These are phyloP conservation scores for Chaetophractus vellerosus DNA, from an alignment of 2,797 vertebrate species.

Conservation along the genomic window DNA sequence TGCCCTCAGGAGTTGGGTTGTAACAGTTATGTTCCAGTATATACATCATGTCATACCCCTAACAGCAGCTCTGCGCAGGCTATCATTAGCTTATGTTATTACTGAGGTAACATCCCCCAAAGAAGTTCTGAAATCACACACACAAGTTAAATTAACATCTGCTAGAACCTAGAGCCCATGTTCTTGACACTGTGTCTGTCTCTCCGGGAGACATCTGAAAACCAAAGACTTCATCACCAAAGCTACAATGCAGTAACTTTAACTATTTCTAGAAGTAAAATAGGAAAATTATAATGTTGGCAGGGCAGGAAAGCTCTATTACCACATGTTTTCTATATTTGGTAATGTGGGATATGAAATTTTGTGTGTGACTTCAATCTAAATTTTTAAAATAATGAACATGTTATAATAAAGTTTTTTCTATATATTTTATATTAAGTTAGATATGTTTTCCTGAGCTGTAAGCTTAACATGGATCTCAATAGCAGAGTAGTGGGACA, in stretches of 20 bases:
- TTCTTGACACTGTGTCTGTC: too few species aligned
- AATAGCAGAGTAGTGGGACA: neutral
- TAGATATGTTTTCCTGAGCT: slow-evolving; percentile 41
- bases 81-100: slow-evolving; percentile 49
- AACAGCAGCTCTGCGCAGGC: neutral
- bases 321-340: slow-evolving; percentile 10
- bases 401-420: slow-evolving; percentile 18
- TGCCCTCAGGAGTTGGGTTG: too few species aligned
- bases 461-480: neutral
- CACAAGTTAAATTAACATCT: slow-evolving; percentile 40
- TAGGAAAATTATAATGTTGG: slow-evolving; percentile 40
- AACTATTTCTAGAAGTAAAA: slow-evolving; percentile 68
- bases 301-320: slow-evolving; percentile 25
- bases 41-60: neutral
- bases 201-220: slow-evolving; percentile 38
- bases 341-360: neutral
- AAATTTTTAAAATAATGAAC: slow-evolving; percentile 58
- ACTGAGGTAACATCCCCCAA: slow-evolving; percentile 55
- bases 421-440: neutral
- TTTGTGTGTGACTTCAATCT: slow-evolving; percentile 27
- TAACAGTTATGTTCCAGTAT: neutral
- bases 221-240: slow-evolving; percentile 70
- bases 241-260: neutral
- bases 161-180: slow-evolving; percentile 51
- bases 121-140: slow-evolving; percentile 22